Conservation (phyloP, 2,113 vertebrate genomes). For the Hiodon tergisus region DNA sequence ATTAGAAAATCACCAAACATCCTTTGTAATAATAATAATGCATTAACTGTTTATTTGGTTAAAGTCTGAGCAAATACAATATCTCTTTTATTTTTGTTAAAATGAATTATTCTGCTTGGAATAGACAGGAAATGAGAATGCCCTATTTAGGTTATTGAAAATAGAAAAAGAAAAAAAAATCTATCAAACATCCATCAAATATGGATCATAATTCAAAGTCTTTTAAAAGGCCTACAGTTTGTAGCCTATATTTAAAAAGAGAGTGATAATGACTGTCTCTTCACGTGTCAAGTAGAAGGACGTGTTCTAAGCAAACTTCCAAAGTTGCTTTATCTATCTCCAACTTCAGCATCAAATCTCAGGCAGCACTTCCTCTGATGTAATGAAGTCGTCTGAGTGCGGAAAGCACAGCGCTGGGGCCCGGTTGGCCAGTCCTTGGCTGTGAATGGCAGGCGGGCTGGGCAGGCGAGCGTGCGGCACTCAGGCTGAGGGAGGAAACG, state of each 20-base stretch:
- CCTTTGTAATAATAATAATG: no score
- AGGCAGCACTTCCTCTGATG: constrained; percentile 1
- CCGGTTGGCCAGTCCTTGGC: no score
- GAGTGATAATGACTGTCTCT: constrained; percentile 31
- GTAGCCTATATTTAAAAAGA: constrained; percentile 33
- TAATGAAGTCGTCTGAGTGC: constrained; percentile 69
- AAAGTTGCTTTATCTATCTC: constrained; percentile 70
- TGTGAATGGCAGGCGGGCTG: no score
- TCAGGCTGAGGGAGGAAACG: constrained; percentile 71
- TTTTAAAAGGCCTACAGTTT: constrained; percentile 14
- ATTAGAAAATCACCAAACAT: not conserved
- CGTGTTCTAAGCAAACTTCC: constrained; percentile 43
- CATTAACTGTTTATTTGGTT: no score
- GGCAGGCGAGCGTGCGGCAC: constrained; percentile 39
- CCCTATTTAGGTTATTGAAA: not conserved
- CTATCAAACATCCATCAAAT: constrained; percentile 3
- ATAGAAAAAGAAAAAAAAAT: constrained; percentile 6
- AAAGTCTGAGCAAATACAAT: no score
- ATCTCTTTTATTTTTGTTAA: no score
- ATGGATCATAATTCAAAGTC: not conserved
- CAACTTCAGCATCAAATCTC: no score
- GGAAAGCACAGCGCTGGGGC: constrained; percentile 65
- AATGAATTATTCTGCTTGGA: no score
- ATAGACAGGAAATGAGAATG: no score
- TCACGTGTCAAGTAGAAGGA: constrained; percentile 17